A percentile compares a stretch with the other conserved stretches of the same genome.
phyloP scores from a whole-genome alignment of 2,888 invertebrate species.

The Nebria brevicollis region DNA sequence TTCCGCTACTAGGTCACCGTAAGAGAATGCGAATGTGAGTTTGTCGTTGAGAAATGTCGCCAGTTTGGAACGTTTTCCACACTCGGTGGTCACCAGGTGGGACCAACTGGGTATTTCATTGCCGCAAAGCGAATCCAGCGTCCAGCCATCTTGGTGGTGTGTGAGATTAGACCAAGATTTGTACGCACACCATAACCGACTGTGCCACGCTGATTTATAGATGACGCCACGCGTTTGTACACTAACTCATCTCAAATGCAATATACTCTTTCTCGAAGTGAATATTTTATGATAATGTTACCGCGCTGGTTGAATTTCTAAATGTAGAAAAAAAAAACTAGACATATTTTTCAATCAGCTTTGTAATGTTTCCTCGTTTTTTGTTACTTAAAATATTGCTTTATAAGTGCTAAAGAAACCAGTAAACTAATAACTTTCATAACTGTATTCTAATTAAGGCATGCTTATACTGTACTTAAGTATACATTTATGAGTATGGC shows the following conservation, averaged over 20 bases:
- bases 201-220: conserved; percentile 55
- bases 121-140: neutral
- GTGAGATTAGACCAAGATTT: conserved; percentile 3
- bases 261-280: conserved; percentile 56
- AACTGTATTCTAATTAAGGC: too few relatives aligned
- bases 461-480: too few relatives aligned
- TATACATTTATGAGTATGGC: too few relatives aligned
- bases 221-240: conserved; percentile 52
- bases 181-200: neutral
- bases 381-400: too few relatives aligned
- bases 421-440: too few relatives aligned
- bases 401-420: too few relatives aligned
- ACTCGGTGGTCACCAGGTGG: conserved; percentile 18
- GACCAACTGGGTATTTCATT: conserved; percentile 15
- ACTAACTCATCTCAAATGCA: conserved; percentile 55
- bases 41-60: conserved; percentile 26
- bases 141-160: neutral
- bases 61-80: neutral
- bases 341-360: neutral
- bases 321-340: conserved; percentile 34
- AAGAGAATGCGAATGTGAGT: conserved; percentile 38
- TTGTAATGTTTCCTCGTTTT: too few relatives aligned
- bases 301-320: conserved; percentile 40
- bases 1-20: neutral
- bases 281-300: conserved; percentile 59